Evolutionary conservation across 1,140 invertebrate species (phyloP), one percentile per base, ranked within the genome.

Genomic region (Dreissena rostriformis): DNA sequence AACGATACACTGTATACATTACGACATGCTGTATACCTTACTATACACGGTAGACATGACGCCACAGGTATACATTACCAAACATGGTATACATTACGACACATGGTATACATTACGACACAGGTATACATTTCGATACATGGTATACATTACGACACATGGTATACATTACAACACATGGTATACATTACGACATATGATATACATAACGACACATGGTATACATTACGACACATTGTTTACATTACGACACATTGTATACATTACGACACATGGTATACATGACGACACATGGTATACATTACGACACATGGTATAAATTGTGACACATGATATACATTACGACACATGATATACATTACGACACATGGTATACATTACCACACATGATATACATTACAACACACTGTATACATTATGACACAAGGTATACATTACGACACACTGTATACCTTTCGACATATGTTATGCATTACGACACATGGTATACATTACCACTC

Each of bases 191-290:
- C n/a, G 19, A 8, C 17, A 51, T 10, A 24, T 51, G 49, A 24
- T 49, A 52, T 72, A 52, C 26, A 51, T 52, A 14, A 24, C 24
- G 7, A 72, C 22, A 51, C 29, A 51, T 51, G 14, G 19, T 51
- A 72, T 72, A 51, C 53, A 26, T 72, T 72, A 52, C 70, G 49
- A 26, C 11, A 52, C 14, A 6, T 52, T 15, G 70, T 72, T 49
- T 52, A 52, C 70, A 8, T 52, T n/a, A 28, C 28, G 53, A 72
- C 53, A 28, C 70, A 49, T 49, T 26, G 19, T 52, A 51, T 66
- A 22, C 61, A 67, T 71, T 78, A 28, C 6, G 14, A 63, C 39
- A 78, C 12, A 63, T 17, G 26, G 67, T 53, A 26, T 39, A 26
- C 61, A 29, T 68, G 72, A 19, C 49, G 22, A 24, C 28, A 53